Evolutionary conservation across 2,113 vertebrate species (phyloP).

Genomic region (Sander lucioperca): DNA sequence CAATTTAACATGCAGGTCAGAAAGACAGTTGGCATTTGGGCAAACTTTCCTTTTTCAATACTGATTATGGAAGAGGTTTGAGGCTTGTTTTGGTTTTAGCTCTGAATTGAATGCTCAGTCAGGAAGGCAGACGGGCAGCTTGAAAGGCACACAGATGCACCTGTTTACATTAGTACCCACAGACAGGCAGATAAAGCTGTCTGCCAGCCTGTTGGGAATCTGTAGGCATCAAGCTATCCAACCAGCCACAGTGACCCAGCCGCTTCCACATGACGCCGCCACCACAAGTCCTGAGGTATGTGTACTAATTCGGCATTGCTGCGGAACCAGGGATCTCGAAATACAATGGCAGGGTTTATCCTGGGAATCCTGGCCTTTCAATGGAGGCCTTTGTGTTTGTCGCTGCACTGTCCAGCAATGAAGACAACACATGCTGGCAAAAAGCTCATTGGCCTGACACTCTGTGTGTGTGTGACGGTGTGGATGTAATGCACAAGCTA

Average conservation of each 20-base stretch:
- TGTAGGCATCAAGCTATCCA: slow-evolving; percentile 42
- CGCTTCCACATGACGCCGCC: slow-evolving; percentile 47
- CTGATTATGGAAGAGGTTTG: slow-evolving; percentile 1
- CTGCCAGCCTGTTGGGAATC: slow-evolving; percentile 51
- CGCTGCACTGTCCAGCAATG: slow-evolving; percentile 67
- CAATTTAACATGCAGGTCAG: background rate
- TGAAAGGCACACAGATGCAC: slow-evolving; percentile 37
- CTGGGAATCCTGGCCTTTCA: slow-evolving; percentile 74
- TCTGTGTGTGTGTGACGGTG: slow-evolving; percentile 25
- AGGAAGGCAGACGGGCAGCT: slow-evolving; percentile 19
- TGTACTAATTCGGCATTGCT: slow-evolving; percentile 60
- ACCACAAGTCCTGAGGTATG: slow-evolving; percentile 59
- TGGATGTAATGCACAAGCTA: slow-evolving; percentile 23
- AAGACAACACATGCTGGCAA: slow-evolving; percentile 71
- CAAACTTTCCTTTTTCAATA: background rate
- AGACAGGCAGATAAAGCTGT: slow-evolving; percentile 29
- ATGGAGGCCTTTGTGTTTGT: slow-evolving; percentile 67
- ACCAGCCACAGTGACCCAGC: slow-evolving; percentile 16
- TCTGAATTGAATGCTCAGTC: slow-evolving; percentile 22
- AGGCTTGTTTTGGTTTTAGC: slow-evolving; percentile 7
- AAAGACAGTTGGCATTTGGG: background rate
- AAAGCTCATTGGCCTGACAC: slow-evolving; percentile 53
- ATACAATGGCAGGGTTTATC: slow-evolving; percentile 73
- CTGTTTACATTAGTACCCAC: slow-evolving; percentile 47
- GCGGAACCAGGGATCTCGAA: slow-evolving; percentile 67